Conservation (phyloP, 2,113 vertebrate genomes). For the Eurystomus gularis region DNA sequence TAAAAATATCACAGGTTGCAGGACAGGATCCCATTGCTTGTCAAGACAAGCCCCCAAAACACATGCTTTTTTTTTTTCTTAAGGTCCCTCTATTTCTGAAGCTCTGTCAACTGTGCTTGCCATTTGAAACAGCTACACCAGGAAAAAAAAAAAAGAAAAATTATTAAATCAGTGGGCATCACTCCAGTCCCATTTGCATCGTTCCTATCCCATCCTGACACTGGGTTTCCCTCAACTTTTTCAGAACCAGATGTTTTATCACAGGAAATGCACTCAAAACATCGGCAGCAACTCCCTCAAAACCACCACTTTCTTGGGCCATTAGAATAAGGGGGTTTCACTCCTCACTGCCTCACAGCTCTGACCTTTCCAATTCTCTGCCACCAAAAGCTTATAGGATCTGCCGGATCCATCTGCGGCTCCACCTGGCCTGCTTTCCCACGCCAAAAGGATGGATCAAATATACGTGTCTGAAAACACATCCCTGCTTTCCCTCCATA, state of each 20-base stretch:
- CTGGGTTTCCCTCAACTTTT: neutral
- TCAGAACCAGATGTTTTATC: fast-evolving
- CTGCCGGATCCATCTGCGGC: conserved; percentile 56
- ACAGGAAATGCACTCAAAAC: neutral
- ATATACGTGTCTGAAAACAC: conserved; percentile 63
- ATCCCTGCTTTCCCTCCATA: neutral
- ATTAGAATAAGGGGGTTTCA: neutral
- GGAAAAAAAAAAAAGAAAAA: neutral
- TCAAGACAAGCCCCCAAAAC: neutral
- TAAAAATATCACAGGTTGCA: conserved; percentile 25
- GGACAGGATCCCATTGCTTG: neutral
- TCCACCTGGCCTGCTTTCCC: conserved; percentile 58
- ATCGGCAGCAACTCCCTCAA: neutral
- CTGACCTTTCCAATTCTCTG: conserved; percentile 61
- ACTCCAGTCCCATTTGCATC: neutral
- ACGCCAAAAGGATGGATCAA: conserved; percentile 65
- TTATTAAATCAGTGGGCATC: neutral
- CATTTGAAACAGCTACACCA: neutral
- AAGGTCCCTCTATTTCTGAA: neutral
- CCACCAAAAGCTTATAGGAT: conserved; percentile 67
- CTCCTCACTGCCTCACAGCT: neutral
- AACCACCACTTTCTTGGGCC: neutral
- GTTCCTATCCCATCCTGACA: fast-evolving
- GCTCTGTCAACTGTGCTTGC: neutral
- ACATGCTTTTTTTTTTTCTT: fast-evolving